These are phyloP conservation scores for Xanthorhoe designata DNA, from an alignment of 2,888 invertebrate genomes.

Conservation along the genomic window DNA sequence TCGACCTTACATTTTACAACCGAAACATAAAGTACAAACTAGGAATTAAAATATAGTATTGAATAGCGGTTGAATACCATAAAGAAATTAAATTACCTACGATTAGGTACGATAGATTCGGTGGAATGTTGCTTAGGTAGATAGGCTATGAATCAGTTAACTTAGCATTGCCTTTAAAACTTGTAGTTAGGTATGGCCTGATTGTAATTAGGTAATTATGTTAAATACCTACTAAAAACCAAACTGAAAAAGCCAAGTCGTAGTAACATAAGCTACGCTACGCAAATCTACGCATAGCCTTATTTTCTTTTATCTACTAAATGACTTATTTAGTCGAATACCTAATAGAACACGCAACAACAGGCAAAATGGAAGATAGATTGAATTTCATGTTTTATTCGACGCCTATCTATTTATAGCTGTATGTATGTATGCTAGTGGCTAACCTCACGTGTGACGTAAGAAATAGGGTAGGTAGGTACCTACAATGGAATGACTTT, in stretches of 20 bases:
- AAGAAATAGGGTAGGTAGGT: no score
- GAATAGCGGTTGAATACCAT: slow-evolving; percentile 33
- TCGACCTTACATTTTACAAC: slow-evolving; percentile 53
- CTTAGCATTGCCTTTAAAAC: background rate
- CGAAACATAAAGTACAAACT: slow-evolving; percentile 48
- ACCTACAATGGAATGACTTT: slow-evolving; percentile 32
- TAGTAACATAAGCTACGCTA: background rate
- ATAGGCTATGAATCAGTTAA: background rate
- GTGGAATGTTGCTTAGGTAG: background rate
- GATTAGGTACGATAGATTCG: background rate
- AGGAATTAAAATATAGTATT: slow-evolving; percentile 37
- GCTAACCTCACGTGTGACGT: slow-evolving; percentile 28
- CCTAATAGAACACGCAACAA: slow-evolving; percentile 18
- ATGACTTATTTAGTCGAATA: slow-evolving; percentile 14
- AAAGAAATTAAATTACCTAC: slow-evolving; percentile 21
- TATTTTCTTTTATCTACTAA: background rate
- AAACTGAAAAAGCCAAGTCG: background rate
- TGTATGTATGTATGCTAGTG: background rate
- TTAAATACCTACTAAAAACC: no score
- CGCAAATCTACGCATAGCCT: background rate
- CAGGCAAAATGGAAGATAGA: slow-evolving; percentile 8
- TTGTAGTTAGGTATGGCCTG: no score
- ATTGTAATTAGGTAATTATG: no score
- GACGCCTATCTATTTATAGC: slow-evolving; percentile 29
- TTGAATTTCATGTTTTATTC: slow-evolving; percentile 22